Base-by-base conservation (phyloP, 2,113 vertebrate genomes). In the Tetrao urogallus region DNA sequence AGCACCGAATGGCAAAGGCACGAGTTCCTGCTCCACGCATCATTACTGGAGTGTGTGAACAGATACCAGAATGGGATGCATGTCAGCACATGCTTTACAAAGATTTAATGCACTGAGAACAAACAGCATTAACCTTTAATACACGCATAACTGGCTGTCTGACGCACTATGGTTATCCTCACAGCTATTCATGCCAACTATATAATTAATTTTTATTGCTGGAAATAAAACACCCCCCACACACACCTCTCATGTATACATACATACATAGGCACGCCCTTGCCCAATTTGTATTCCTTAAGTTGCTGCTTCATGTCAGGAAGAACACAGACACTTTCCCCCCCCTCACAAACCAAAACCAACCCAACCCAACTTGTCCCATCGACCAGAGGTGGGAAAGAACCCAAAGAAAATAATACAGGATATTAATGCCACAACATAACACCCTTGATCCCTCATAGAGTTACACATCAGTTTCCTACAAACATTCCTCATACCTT, bases 161-260 rank as follows among this genome's bases (percentile, higher is more conserved):
- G 94, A 97, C 81, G 96, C 91, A 93, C 82, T 83, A 85, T 32
- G 93, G 82, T 92, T 96, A 95, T 95, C 92, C 97, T 96, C 66
- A 25, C 9, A 84, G 96, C 95, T 97, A 97, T 89, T 97, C 97
- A 93, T 93, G 95, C 77, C 82, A 92, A 86, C 79, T 93, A 54
- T 92, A 67, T 96, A 97, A 97, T 97, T 97, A 97, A 57, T 96
- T 97, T 97, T 97, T 96, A 97, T 98, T 97, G 95, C 81, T 80
- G 77, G 91, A 95, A 95, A 96, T 86, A 94, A 89, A 91, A 81
- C 38, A 10, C 50, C 38, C n/a, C 12, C 25, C 50, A 27, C 24
- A 50, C 22, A 50, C 50, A 6, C 54, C 82, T 43, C 43, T 43
- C 36, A 85, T 38, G n/a, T 15, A 22, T 9, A 75, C 21, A 75